Conservation (phyloP, 1,140 invertebrate species). For the Geopemphigus sp. region DNA sequence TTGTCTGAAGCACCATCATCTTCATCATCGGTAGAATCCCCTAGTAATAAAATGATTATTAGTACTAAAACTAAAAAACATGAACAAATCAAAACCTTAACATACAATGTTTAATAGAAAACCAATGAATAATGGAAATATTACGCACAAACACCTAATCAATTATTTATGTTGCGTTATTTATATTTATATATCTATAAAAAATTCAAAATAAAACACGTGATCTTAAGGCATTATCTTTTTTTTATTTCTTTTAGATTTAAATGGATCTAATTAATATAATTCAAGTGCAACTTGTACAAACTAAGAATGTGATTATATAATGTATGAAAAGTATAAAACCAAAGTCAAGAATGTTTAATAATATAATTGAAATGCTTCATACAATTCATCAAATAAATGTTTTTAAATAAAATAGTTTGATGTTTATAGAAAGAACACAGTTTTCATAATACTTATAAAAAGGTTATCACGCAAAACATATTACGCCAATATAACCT, state of each 20-base stretch:
- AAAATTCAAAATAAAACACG: not conserved
- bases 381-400: too few species aligned
- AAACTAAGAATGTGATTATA: not conserved
- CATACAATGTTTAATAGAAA: not conserved
- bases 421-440: not conserved
- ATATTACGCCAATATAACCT: not conserved
- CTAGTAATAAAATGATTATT: constrained; percentile 19
- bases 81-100: not conserved
- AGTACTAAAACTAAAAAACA: not conserved
- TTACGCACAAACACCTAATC: not conserved
- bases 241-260: too few species aligned
- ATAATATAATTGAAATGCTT: not conserved
- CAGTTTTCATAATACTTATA: not conserved
- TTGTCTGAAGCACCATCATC: constrained; percentile 58
- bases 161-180: not conserved
- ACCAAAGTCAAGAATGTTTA: not conserved
- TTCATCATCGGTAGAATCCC: constrained; percentile 26
- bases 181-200: not conserved
- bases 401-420: not conserved
- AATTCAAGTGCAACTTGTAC: not conserved
- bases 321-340: not conserved
- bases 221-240: too few species aligned
- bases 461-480: constrained; percentile 6
- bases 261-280: not conserved
- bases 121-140: not conserved